A percentile compares a stretch with the other conserved stretches of the same genome.
These are phyloP conservation scores for Pogonomyrmex barbatus DNA, from an alignment of 1,140 invertebrate species.

Conservation along the genomic window DNA sequence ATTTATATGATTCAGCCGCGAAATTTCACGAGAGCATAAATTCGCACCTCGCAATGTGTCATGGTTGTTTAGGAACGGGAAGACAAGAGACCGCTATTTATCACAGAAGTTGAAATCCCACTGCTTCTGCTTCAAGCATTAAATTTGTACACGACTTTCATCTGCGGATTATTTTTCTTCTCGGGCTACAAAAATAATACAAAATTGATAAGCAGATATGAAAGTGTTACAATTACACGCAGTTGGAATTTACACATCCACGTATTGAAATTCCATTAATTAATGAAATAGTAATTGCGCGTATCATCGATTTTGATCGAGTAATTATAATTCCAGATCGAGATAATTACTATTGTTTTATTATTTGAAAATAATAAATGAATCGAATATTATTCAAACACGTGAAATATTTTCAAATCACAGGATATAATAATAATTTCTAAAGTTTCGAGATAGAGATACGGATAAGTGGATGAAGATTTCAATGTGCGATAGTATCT, in stretches of 20 bases:
- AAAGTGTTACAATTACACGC: background rate
- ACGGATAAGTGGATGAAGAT: background rate
- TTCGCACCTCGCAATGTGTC: conserved; percentile 59
- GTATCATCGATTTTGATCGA: background rate
- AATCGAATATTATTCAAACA: background rate
- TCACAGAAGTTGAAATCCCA: conserved; percentile 49
- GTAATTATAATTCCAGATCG: background rate
- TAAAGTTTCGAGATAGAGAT: background rate
- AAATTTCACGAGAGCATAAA: conserved; percentile 52
- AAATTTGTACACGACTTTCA: conserved; percentile 52
- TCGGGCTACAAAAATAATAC: background rate
- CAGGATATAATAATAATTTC: background rate
- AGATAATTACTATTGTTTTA: background rate
- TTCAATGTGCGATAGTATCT: background rate
- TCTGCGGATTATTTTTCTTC: conserved; percentile 44
- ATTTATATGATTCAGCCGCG: conserved; percentile 57
- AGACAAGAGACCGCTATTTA: conserved; percentile 54
- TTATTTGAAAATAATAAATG: background rate
- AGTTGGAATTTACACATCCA: background rate
- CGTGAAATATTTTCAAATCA: background rate
- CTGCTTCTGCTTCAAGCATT: conserved; percentile 42
- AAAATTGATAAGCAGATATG: conserved; percentile 6
- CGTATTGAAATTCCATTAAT: background rate
- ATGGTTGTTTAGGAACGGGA: conserved; percentile 55
- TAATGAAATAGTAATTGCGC: background rate